Base-by-base conservation (phyloP, 2,888 invertebrate species). In the Blera fallax region DNA sequence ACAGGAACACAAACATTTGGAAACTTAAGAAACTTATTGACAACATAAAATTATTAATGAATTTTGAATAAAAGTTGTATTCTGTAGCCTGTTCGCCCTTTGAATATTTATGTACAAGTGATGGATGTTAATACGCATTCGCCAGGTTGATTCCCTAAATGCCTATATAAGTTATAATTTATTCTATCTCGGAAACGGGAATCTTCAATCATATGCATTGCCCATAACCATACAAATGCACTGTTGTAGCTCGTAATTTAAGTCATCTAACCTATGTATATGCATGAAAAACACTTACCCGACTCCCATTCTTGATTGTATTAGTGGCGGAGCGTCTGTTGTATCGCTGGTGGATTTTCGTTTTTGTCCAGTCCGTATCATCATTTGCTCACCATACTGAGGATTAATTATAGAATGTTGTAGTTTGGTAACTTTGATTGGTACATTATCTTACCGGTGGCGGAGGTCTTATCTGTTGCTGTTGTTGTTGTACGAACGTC, bases 271-370 rank as follows among this genome's bases (percentile, higher is more conserved):
- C 7, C 29, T 65, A 58, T 5, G 8, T 16, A 43, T 7, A 32
- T 16, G n/a, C 37, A 8, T 18, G 3, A 67, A 58, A 52, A 40
- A 18, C n/a, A 73, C 87, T 82, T 82, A 87, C 87, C 87, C 87
- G 18, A 87, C 69, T 56, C 87, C 87, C 34, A 87, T 67, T 73
- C 82, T 69, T 0, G 87, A 34, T 69, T 87, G 87, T 29, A 69
- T 56, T n/a, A 48, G 69, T 16, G 87, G 73, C 10, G 87, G 78
- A 6, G 82, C 82, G 14, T 87, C 87, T 8, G 72, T 45, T 2
- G 69, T 24, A 27, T 87, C 87, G 11, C 69, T 82, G 5, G 82
- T 82, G 14, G 87, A 87, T 50, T 87, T 87, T 5, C 87, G 67
- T 52, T 87, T 87, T 11, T 82, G 82, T 48, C 87, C 87, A 50